Percentiles rank a stretch among this genome's conserved stretches.
phyloP scores from a whole-genome alignment of 1,140 invertebrate species.

The Antheraea mylitta region DNA sequence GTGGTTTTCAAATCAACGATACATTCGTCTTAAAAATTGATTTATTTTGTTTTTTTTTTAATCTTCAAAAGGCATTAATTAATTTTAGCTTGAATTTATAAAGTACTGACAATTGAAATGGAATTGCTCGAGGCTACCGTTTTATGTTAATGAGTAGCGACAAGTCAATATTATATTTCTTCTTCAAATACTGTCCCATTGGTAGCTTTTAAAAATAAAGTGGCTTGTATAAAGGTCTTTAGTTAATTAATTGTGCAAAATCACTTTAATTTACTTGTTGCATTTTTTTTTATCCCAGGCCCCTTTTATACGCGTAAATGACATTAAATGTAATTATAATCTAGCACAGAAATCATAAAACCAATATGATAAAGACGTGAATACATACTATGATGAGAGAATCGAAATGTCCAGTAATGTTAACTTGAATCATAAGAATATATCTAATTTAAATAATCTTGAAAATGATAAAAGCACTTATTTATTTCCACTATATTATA shows the following conservation, averaged over 20 bases:
- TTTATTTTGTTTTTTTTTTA: not conserved
- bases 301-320: not conserved
- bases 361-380: not conserved
- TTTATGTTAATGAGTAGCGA: not conserved
- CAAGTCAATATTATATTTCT: slow-evolving; percentile 1
- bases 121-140: not conserved
- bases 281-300: not conserved
- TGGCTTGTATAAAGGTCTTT: not conserved
- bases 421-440: no score
- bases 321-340: not conserved
- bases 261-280: not conserved
- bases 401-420: no score
- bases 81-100: not conserved
- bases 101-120: not conserved
- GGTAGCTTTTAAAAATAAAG: not conserved
- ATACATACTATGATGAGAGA: not conserved
- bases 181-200: slow-evolving; percentile 1
- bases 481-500: no score
- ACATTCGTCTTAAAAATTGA: no score
- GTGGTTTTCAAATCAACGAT: no score
- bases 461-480: no score
- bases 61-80: not conserved
- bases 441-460: no score
- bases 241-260: not conserved
- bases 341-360: not conserved